Evolutionary conservation across 2,113 vertebrate genomes (phyloP).

Genomic region (Neotragus moschatus): DNA sequence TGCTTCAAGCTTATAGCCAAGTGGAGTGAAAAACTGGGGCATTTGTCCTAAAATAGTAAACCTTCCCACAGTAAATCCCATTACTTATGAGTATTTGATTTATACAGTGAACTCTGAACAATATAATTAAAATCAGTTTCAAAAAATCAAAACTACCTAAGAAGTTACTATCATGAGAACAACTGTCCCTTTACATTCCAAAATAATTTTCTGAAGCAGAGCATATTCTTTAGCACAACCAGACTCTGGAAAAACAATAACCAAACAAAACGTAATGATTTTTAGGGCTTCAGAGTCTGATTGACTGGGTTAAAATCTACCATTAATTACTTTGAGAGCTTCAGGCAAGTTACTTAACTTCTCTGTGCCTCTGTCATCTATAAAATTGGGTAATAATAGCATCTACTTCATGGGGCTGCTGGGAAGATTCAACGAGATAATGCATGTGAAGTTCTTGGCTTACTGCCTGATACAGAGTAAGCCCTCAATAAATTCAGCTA

Average conservation of each 20-base stretch:
- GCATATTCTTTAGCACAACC: neutral
- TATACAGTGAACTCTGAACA: constrained; percentile 22
- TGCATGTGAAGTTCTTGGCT: neutral
- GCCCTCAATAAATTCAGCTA: neutral
- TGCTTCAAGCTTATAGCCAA: neutral
- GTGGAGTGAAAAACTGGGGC: neutral
- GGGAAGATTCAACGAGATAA: neutral
- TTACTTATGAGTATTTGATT: constrained; percentile 21
- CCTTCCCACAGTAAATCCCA: neutral
- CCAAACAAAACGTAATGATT: neutral
- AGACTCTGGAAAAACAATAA: neutral
- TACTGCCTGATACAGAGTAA: neutral
- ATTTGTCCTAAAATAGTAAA: constrained; percentile 5
- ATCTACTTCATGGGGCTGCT: neutral
- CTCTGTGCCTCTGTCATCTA: neutral
- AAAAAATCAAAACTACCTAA: constrained; percentile 22
- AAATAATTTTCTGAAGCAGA: constrained; percentile 37
- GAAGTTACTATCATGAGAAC: neutral
- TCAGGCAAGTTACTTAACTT: neutral
- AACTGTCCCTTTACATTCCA: neutral
- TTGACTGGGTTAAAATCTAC: neutral
- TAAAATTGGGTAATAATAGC: neutral
- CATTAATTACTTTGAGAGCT: neutral
- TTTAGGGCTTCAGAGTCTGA: neutral
- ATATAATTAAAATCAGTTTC: neutral